A percentile compares a stretch with the other conserved stretches of the same genome.
Evolutionary conservation across 2,797 vertebrate species (phyloP).

Genomic region (Amazonetta brasiliensis): DNA sequence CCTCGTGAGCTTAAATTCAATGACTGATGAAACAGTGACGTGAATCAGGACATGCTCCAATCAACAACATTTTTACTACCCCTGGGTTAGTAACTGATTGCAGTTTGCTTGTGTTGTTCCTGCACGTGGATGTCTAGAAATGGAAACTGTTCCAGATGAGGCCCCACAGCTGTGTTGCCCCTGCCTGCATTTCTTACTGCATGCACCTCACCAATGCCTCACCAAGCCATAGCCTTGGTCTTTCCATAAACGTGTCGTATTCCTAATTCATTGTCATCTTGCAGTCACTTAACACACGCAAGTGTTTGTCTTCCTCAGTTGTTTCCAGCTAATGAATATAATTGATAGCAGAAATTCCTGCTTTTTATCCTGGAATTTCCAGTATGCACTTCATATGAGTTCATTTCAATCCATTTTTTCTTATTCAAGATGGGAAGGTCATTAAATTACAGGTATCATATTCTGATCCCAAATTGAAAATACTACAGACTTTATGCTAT

Average conservation of each 20-base stretch:
- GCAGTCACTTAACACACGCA: not conserved
- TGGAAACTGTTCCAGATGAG: not conserved
- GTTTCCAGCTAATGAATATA: not conserved
- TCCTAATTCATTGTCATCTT: not conserved
- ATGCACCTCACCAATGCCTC: not conserved
- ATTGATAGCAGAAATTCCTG: not conserved
- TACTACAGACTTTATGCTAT: not conserved
- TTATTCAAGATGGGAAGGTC: not conserved
- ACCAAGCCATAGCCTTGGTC: not conserved
- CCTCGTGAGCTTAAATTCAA: not conserved
- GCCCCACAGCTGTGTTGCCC: not conserved
- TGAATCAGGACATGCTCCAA: not conserved
- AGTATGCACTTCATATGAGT: not conserved
- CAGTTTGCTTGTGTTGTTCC: not conserved
- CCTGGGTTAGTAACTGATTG: not conserved
- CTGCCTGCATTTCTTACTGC: not conserved
- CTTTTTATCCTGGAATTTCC: not conserved
- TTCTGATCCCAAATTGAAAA: not conserved
- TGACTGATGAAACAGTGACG: not conserved
- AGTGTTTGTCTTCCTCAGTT: not conserved
- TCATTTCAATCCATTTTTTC: not conserved
- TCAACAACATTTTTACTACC: not conserved
- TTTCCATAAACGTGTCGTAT: not conserved
- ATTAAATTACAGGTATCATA: not conserved
- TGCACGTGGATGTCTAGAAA: not conserved